Base-by-base conservation (phyloP, 2,113 vertebrate genomes). In the Anhinga anhinga region DNA sequence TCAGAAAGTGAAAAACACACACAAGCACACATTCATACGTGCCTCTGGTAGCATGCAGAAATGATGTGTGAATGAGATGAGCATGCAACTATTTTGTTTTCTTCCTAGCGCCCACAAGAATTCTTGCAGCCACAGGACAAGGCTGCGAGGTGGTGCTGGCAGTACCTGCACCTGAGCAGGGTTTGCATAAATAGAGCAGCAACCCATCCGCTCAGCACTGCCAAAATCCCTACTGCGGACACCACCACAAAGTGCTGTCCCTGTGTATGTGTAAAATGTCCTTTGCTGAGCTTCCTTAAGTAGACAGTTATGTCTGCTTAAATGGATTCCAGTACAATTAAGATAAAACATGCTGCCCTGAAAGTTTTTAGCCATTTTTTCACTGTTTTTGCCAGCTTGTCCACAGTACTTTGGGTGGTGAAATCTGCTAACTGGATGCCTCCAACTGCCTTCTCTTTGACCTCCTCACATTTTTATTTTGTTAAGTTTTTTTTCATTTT, bases 21-120 rank as follows among this genome's bases (percentile, higher is more conserved):
- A 4, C 13, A 3, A 11, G 20, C 4, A 40, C 6, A 23, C 9
- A 2, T 1, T 14, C 16, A 8, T 12, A 12, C 1, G 0, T 5
- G 56, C 13, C 38, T 67, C 71, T 22, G 38, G 42, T 29, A 72
- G n/a, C 0, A 12, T 5, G 23, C 10, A 76, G n/a, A 82, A 58
- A 7, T 0, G 30, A 6, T 2, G 10, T 0, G 2, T 21, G 84
- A 26, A 34, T 5, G n/a, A 74, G 78, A 34, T 2, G 32, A 83
- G 26, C 11, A 1, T 0, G 30, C 0, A 50, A 12, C 4, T 11
- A 2, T 1, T 13, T 19, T 11, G 10, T 59, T 45, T 36, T 16
- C 29, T 12, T 40, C 25, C 4, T 23, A 0, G 55, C 9, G 19
- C 23, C 36, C 27, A 15, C 14, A 2, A 7, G 2, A 58, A 19